Base-by-base conservation (phyloP, 2,113 vertebrate species). In the Dromaius novaehollandiae region DNA sequence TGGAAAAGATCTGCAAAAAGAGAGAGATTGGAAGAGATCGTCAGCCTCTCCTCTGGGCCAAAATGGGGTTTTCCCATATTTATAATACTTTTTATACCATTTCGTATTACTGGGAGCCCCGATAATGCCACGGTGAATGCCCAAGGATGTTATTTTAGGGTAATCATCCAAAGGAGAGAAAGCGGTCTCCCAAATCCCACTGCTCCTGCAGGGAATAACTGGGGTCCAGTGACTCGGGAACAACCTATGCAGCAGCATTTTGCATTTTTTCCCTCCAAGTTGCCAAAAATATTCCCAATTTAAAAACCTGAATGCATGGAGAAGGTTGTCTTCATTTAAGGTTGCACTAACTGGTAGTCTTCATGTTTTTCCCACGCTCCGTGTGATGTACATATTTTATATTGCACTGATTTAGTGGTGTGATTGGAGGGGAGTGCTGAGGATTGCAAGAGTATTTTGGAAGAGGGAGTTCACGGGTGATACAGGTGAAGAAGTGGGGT, bases 321-420 rank as follows among this genome's bases (percentile, higher is more conserved):
- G 82, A 24, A 26, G 56, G 55, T 48, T 48, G 46, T 19, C 18
- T 32, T 74, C 14, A 7, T 0, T 17, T 42, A 73, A n/a, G 51
- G 2, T 51, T 24, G 12, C 0, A 1, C 26, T 55, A 4, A n/a
- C n/a, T 60, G 0, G 0, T 38, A 40, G 28, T 34, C 85, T 60
- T 71, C 61, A 24, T 16, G 46, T 8, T 65, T 56, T 75, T 50
- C 60, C 76, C 0, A 0, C 36, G 64, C 53, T 83, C 51, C 32
- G 71, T 48, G 32, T 46, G 50, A 22, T 55, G 19, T 9, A 3
- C 3, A 1, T 74, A 17, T 56, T 88, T 76, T 50, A 7, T 19
- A n/a, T 44, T 17, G 48, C 73, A 26, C 25, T 2, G 0, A 0
- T 36, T 77, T 21, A 46, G 88, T 2, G 0, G 24, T 63, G 3